Evolutionary conservation across 2,113 vertebrate genomes (phyloP).

Genomic region (Axis porcinus): DNA sequence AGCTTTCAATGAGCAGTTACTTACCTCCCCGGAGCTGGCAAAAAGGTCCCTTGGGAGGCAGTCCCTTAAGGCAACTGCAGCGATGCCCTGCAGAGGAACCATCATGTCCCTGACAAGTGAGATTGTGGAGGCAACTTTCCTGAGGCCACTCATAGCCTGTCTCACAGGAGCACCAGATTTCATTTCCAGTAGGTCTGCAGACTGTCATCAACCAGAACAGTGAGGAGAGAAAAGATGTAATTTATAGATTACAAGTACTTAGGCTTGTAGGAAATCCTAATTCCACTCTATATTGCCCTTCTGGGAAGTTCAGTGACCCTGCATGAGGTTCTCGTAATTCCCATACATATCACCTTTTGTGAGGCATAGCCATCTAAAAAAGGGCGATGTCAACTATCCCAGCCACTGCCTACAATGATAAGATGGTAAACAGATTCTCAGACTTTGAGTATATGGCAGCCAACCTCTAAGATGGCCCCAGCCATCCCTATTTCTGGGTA

Average conservation of each 20-base stretch:
- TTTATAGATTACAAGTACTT: neutral
- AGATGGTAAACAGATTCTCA: neutral
- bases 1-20: neutral
- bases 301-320: neutral
- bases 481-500: neutral
- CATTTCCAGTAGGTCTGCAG: slow-evolving; percentile 61
- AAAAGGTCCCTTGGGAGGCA: slow-evolving; percentile 64
- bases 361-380: neutral
- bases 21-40: slow-evolving; percentile 77
- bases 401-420: neutral
- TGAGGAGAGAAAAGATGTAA: neutral
- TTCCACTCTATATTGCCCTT: neutral
- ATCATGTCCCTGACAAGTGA: slow-evolving; percentile 28
- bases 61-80: slow-evolving; percentile 67
- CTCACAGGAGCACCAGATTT: slow-evolving; percentile 76
- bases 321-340: no score
- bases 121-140: slow-evolving; percentile 8
- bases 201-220: slow-evolving; percentile 60
- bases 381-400: neutral
- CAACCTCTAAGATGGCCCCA: neutral
- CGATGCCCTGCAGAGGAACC: neutral
- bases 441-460: neutral
- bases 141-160: slow-evolving; percentile 74
- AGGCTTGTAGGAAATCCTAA: neutral
- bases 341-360: accelerated